A percentile compares a stretch with the other conserved stretches of the same genome.
These are phyloP conservation scores for Harpagus bidentatus DNA, from an alignment of 2,113 vertebrate species.

Conservation along the genomic window DNA sequence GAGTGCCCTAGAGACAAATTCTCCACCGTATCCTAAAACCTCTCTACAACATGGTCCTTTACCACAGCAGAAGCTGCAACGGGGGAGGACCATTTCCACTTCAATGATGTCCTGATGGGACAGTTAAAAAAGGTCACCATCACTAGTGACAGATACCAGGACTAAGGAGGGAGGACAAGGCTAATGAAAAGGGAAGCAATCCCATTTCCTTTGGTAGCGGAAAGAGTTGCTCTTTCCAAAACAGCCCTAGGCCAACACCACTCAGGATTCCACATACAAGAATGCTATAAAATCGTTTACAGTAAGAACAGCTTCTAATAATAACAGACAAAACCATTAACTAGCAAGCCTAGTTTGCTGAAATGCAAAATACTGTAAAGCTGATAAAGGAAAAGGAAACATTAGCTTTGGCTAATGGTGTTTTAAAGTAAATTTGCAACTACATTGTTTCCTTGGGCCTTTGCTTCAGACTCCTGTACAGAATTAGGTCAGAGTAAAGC, in stretches of 20 bases:
- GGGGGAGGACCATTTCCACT: not conserved
- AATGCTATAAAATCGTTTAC: not conserved
- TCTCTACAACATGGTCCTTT: not conserved
- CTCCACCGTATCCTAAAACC: not conserved
- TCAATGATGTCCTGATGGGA: not conserved
- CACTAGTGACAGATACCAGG: not conserved
- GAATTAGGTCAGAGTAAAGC: slow-evolving; percentile 18
- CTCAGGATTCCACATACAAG: not conserved
- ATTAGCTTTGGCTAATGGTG: not conserved
- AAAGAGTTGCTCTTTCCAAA: not conserved
- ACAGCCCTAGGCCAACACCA: not conserved
- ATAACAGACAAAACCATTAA: not conserved
- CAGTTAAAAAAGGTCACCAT: not conserved
- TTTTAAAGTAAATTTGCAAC: slow-evolving; percentile 27
- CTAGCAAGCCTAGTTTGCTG: not conserved
- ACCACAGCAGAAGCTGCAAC: not conserved
- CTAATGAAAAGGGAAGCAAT: not conserved
- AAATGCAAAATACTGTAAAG: not conserved
- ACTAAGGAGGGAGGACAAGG: not conserved
- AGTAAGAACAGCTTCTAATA: not conserved
- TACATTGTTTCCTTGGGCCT: not conserved
- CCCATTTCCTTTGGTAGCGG: not conserved
- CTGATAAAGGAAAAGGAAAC: slow-evolving; percentile 21
- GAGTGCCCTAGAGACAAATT: not conserved
- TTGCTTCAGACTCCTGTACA: not conserved